These are phyloP conservation scores for Tachuris rubrigastra DNA, from an alignment of 2,113 vertebrate species.

Conservation along the genomic window DNA sequence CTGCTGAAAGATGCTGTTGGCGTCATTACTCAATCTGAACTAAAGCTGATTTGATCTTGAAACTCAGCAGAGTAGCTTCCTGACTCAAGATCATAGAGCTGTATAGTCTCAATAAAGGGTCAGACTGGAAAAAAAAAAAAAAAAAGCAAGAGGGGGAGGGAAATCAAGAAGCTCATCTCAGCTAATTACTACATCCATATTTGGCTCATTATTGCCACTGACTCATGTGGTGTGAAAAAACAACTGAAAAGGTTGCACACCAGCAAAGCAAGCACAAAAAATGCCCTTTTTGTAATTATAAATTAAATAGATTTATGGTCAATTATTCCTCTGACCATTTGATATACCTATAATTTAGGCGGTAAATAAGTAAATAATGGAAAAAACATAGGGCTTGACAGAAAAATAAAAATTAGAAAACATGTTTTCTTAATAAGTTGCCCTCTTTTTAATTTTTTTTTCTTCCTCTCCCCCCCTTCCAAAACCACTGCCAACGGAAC, in stretches of 20 bases:
- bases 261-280: slow-evolving; percentile 22
- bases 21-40: not conserved
- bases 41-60: not conserved
- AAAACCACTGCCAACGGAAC: not conserved
- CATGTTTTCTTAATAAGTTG: not conserved
- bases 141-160: not conserved
- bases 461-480: not conserved
- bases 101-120: not conserved
- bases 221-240: slow-evolving; percentile 25
- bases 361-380: not conserved
- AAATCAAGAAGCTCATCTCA: not conserved
- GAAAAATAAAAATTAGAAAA: not conserved
- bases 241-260: slow-evolving; percentile 38
- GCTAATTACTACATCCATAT: slow-evolving; percentile 34
- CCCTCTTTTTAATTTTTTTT: not conserved
- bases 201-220: slow-evolving; percentile 51
- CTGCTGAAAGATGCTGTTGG: not conserved
- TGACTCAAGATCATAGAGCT: not conserved
- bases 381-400: not conserved
- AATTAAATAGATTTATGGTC: slow-evolving; percentile 58
- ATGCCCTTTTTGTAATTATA: slow-evolving; percentile 4
- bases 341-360: not conserved
- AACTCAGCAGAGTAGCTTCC: not conserved
- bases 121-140: not conserved
- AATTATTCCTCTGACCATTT: slow-evolving; percentile 24